These are phyloP conservation scores for Bufo gargarizans DNA, from an alignment of 2,113 vertebrate species.

Conservation along the genomic window DNA sequence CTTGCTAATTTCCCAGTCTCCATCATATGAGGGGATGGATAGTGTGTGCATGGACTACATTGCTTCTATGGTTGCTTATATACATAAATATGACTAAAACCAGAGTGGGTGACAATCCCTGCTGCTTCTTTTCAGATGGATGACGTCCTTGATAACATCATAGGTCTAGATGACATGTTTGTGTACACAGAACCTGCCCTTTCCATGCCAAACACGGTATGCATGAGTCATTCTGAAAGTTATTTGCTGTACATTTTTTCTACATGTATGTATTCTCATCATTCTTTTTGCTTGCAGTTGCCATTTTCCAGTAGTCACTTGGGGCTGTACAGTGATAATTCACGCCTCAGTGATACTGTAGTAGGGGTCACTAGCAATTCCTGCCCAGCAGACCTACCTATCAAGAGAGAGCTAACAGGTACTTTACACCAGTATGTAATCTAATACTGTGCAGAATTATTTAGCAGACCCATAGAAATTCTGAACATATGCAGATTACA, in stretches of 20 bases:
- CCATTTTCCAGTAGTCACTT: constrained; percentile 95
- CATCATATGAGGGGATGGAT: too few species aligned
- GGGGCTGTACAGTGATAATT: constrained; percentile 89
- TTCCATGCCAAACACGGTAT: constrained; percentile 96
- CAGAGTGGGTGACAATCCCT: too few species aligned
- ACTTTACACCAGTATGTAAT: constrained; percentile 42
- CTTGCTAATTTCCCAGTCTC: too few species aligned
- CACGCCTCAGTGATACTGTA: constrained; percentile 85
- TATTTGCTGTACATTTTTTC: too few species aligned
- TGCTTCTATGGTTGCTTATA: too few species aligned
- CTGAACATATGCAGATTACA: too few species aligned
- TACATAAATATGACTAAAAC: too few species aligned
- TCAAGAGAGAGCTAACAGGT: constrained; percentile 95
- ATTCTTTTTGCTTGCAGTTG: constrained; percentile 73
- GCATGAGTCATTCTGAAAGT: constrained; percentile 43
- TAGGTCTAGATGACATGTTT: constrained; percentile 91
- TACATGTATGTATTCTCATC: neutral
- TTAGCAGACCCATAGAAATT: neutral
- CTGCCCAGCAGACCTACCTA: constrained; percentile 91
- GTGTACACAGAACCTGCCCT: constrained; percentile 84
- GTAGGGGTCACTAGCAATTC: constrained; percentile 96
- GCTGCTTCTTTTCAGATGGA: constrained; percentile 81
- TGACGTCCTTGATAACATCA: constrained; percentile 95
- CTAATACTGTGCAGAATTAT: neutral
- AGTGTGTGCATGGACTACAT: too few species aligned